These are phyloP conservation scores for Pachyuromys duprasi DNA, from an alignment of 2,797 vertebrate species.

Conservation along the genomic window DNA sequence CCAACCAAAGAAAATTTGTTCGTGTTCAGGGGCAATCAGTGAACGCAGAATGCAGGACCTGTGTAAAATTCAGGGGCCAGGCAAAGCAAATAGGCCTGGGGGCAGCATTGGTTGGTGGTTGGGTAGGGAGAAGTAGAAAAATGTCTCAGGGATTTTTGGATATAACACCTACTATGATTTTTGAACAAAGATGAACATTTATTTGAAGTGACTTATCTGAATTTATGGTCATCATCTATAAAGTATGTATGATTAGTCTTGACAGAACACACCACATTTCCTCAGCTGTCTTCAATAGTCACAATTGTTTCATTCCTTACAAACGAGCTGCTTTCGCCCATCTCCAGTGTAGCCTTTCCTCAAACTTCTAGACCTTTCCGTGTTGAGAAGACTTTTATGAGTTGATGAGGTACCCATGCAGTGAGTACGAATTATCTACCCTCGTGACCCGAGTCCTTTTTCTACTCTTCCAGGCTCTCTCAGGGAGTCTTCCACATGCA, in stretches of 20 bases:
- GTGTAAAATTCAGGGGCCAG: neutral
- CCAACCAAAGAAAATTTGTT: slow-evolving; percentile 8
- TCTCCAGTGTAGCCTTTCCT: neutral
- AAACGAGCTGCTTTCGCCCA: neutral
- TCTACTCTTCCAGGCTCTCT: neutral
- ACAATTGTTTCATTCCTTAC: neutral
- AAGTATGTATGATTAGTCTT: neutral
- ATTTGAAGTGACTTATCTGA: slow-evolving; percentile 43
- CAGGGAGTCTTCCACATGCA: neutral
- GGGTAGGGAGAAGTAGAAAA: neutral
- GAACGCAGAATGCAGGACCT: neutral
- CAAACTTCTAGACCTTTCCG: neutral
- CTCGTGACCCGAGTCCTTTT: neutral
- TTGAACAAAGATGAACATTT: neutral
- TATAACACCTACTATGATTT: neutral
- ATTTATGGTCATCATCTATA: neutral
- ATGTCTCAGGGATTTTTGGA: neutral
- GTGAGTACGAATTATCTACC: neutral
- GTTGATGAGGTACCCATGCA: neutral
- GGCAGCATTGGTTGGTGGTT: neutral
- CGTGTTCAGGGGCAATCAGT: slow-evolving; percentile 10
- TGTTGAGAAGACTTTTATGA: neutral
- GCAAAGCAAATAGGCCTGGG: neutral
- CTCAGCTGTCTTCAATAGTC: slow-evolving; percentile 23
- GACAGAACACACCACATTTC: neutral